Evolutionary conservation across 30 jellyfish, hydroid and myxozoan genomes (phyloP).

Genomic region (Chrysaora quinquecirrha): DNA sequence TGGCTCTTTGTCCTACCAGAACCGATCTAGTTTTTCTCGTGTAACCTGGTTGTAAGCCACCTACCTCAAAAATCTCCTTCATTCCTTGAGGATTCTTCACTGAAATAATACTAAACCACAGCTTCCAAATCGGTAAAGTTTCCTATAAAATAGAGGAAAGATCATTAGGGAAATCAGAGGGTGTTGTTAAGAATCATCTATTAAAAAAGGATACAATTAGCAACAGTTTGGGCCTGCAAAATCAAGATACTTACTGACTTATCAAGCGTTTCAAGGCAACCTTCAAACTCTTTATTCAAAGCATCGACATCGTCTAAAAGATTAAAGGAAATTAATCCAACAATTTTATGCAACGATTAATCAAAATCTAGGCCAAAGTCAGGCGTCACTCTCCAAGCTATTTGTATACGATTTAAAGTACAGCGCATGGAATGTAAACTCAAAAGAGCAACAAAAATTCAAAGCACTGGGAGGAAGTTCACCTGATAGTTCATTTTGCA

Average conservation of each 20-base stretch:
- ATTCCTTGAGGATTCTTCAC: slow-evolving; percentile 17
- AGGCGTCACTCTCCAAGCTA: no score
- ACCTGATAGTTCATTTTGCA: slow-evolving; percentile 28
- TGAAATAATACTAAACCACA: slow-evolving; percentile 26
- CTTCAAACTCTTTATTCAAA: slow-evolving; percentile 36
- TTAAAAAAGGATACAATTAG: no score
- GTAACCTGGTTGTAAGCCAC: no score
- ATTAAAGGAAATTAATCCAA: neutral
- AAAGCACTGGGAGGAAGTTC: no score
- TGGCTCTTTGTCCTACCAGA: no score
- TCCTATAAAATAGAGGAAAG: slow-evolving; percentile 16
- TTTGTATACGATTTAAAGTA: no score
- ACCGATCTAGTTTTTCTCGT: no score
- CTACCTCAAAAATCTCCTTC: slow-evolving; percentile 42
- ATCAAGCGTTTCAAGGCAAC: slow-evolving; percentile 20
- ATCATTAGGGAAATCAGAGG: neutral
- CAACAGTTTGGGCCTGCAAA: no score
- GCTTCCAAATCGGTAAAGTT: slow-evolving; percentile 27
- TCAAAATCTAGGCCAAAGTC: no score
- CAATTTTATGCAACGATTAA: neutral
- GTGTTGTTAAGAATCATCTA: neutral
- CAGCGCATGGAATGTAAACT: no score
- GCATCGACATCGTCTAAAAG: slow-evolving; percentile 27
- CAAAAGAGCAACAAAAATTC: no score
- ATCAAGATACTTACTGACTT: neutral